A percentile compares a stretch with the other conserved stretches of the same genome.
Evolutionary conservation across 2,888 invertebrate genomes (phyloP).

Genomic region (Coelinius sp.): DNA sequence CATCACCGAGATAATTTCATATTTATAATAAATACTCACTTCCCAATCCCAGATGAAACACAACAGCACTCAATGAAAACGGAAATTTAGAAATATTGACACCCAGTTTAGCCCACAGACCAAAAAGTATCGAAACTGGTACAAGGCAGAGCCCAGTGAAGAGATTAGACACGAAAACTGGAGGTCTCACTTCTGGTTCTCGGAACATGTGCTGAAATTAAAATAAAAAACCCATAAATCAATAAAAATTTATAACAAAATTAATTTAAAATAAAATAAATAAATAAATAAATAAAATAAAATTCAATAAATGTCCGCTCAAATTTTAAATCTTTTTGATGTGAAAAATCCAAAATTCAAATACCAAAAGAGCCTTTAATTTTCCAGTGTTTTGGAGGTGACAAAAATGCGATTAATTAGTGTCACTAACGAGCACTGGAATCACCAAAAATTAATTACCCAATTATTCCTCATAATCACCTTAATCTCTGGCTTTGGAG

Average conservation of each 20-base stretch:
- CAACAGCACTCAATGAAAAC: slow-evolving; percentile 82
- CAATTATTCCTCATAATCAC: too few relatives aligned
- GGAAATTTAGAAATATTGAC: slow-evolving; percentile 90
- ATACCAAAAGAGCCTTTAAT: slow-evolving; percentile 48
- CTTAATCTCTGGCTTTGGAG: slow-evolving; percentile 76
- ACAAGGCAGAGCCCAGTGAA: slow-evolving; percentile 89
- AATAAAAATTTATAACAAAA: not conserved
- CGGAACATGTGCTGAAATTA: slow-evolving; percentile 86
- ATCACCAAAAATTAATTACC: not conserved
- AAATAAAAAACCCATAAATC: not conserved
- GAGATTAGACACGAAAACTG: slow-evolving; percentile 88
- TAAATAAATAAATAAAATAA: not conserved
- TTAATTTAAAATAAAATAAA: not conserved
- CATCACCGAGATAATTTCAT: not conserved
- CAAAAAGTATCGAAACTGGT: slow-evolving; percentile 85
- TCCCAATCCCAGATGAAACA: slow-evolving; percentile 92
- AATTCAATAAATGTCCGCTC: slow-evolving; percentile 36
- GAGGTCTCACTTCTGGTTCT: slow-evolving; percentile 91
- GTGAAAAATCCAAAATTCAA: not conserved
- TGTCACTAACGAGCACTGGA: slow-evolving; percentile 68
- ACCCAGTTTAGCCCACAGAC: slow-evolving; percentile 89
- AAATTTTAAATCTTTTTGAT: slow-evolving; percentile 15
- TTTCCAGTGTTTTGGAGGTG: slow-evolving; percentile 69
- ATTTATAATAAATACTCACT: slow-evolving; percentile 72
- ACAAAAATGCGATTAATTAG: slow-evolving; percentile 52